Evolutionary conservation across 2,113 vertebrate genomes (phyloP).

Genomic region (Rhabdornis inornatus): DNA sequence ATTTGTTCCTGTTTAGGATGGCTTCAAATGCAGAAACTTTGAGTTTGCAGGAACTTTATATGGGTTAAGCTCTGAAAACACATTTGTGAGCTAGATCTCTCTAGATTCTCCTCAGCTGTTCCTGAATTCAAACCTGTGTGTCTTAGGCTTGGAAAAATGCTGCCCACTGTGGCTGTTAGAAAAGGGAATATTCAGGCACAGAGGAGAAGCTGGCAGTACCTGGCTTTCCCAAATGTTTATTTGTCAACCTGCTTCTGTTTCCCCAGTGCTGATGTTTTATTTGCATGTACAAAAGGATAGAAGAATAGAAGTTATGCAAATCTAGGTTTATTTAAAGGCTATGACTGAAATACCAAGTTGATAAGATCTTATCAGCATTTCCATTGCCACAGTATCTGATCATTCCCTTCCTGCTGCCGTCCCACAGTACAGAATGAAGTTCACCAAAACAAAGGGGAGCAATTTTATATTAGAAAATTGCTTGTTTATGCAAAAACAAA

Average conservation of each 20-base stretch:
- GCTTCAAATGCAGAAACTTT: not conserved
- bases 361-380: constrained; percentile 2
- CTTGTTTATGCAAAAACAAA: not conserved
- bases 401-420: not conserved
- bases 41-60: not conserved
- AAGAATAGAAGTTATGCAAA: not conserved
- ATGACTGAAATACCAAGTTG: constrained; percentile 1
- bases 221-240: not conserved
- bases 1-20: not conserved
- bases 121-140: not conserved
- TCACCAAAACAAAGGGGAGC: constrained; percentile 10
- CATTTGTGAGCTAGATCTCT: not conserved
- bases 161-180: not conserved
- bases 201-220: not conserved
- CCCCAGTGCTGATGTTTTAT: not conserved
- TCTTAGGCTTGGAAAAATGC: not conserved
- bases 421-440: not conserved
- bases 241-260: not conserved
- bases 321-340: not conserved
- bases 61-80: not conserved
- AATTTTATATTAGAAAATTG: constrained; percentile 17
- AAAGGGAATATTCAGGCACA: not conserved
- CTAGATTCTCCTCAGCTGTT: not conserved
- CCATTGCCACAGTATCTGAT: not conserved
- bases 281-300: not conserved